Base-by-base conservation (phyloP, 2,797 vertebrate species). In the Peromyscus nudipes region DNA sequence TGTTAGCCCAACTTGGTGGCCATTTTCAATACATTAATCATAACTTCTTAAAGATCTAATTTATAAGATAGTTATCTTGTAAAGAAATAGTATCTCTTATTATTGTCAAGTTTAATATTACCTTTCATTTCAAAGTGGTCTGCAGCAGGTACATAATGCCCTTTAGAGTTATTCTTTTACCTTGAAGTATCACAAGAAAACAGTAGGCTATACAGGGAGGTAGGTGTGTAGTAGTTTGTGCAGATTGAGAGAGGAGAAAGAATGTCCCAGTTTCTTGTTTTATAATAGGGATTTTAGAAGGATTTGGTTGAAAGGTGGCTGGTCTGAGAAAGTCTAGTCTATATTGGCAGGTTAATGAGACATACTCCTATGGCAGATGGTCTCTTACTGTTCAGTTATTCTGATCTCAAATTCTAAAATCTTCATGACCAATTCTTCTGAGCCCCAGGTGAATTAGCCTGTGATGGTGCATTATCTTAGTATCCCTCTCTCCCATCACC, bases 71-170 rank as follows among this genome's bases (percentile, higher is more conserved):
- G 7, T 31, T 76, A 4, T 19, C 27, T 49, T 40, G 34, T 13
- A 71, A 46, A 83, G 46, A 93, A 93, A 92, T 2, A 60, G 2
- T 37, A 57, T 81, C 14, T 91, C 23, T 85, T 81, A 71, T 19
- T 77, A 49, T 94, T 40, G 83, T 92, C 4, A 34, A 52, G 21
- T 69, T 91, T 95, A 64, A n/a, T 11, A 52, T 52, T 64, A 60
- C 43, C 52, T 94, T 92, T 93, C n/a, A 80, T 76, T 88, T 94
- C 37, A 67, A 89, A 89, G 40, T 73, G 10, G 14, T 86, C 6
- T 84, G 17, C 80, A 65, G 86, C 37, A 1, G 21, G 3, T 19
- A 55, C 23, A n/a, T 2, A 19, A 21, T 92, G 43, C 55, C 40
- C 77, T 95, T 64, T 52, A 55, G 4, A 19, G 8, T 79, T 76